Evolutionary conservation across 2,113 vertebrate species (phyloP), one percentile per base, ranked within the genome.

Genomic region (Cephalopholis sonnerati): DNA sequence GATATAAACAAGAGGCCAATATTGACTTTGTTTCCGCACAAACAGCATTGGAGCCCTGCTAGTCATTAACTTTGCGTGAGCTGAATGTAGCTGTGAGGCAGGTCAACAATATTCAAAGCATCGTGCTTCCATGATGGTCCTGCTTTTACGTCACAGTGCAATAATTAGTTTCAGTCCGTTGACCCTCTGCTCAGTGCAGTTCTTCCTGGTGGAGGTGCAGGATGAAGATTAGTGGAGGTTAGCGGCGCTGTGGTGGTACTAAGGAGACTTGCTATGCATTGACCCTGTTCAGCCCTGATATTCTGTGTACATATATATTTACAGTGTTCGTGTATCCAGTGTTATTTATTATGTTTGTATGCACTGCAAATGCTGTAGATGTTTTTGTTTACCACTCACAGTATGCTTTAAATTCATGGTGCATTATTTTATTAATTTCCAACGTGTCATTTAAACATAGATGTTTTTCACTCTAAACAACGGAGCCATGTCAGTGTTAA

Each of bases 321-420:
- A 80, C 73, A 71, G 27, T 72, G 36, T 66, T 39, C 55, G 18
- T 75, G 41, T 86, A 68, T 83, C 77, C 82, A 82, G 75, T 90
- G 73, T 93, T 93, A 91, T 92, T 91, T 92, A 88, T 88, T 85
- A 54, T 79, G 82, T 85, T 82, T 63, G 44, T 29, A 81, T 87
- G 78, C 69, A 66, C 72, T 87, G 72, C 74, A 68, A 69, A 76
- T 71, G 61, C 81, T 81, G 83, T 81, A 64, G 27, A 53, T 63
- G 36, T 75, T 48, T 71, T 12, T 50, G 16, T 84, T 89, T 65
- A 77, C 85, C 81, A 50, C 32, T 79, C 17, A 55, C 81, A 20
- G 59, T 83, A 55, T 79, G 68, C 54, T 76, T 88, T 85, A 55
- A 74, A 58, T 51, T 64, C 27, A 73, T 24, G 50, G 57, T 75